phyloP scores from a whole-genome alignment of 2,888 invertebrate genomes.

The Alentia gelatinosa region DNA sequence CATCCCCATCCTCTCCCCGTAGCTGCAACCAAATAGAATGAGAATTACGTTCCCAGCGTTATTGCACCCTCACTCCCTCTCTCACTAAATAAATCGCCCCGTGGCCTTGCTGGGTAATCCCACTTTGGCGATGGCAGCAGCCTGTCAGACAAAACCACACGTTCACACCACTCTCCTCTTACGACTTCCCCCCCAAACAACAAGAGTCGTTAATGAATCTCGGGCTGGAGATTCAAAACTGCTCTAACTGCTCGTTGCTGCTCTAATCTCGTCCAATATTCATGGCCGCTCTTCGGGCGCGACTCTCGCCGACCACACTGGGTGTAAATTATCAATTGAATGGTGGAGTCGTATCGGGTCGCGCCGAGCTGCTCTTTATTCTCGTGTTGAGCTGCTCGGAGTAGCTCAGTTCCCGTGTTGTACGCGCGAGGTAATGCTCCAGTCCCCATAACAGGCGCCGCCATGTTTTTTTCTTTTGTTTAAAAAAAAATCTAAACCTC shows the following conservation, averaged over 20 bases:
- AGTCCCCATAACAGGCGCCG: too few relatives aligned
- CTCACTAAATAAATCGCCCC: not conserved
- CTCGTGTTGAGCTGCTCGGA: not conserved
- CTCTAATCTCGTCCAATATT: conserved; percentile 5
- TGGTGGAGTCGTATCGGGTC: not conserved
- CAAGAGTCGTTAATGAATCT: not conserved
- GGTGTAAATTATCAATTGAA: not conserved
- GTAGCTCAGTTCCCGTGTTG: too few relatives aligned
- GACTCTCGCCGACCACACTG: not conserved
- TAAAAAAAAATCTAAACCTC: too few relatives aligned
- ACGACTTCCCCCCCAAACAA: not conserved
- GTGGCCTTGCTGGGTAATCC: not conserved
- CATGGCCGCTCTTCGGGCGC: not conserved
- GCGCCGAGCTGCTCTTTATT: not conserved
- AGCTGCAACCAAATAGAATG: not conserved
- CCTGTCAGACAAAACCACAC: not conserved
- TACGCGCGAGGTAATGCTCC: too few relatives aligned
- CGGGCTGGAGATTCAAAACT: not conserved
- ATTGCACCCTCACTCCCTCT: not conserved
- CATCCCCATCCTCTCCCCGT: not conserved
- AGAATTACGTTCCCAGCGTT: not conserved
- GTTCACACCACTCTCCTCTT: too few relatives aligned
- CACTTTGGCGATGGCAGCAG: not conserved
- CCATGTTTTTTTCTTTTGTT: too few relatives aligned
- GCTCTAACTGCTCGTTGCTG: not conserved